Base-by-base conservation (phyloP, 2,888 invertebrate species). In the Scaptomyza caliginosa region DNA sequence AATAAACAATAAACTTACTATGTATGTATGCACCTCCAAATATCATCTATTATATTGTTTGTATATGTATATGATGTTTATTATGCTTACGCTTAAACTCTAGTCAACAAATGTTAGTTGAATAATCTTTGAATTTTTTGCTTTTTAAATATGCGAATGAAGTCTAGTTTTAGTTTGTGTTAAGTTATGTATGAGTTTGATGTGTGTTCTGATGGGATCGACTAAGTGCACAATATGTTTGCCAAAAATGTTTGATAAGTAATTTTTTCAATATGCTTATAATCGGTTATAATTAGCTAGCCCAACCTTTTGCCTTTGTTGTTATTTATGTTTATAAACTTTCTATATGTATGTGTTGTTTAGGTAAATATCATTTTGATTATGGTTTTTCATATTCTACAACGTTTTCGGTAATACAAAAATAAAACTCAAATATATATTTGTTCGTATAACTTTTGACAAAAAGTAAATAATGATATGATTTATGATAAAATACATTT, bases 221-320 rank as follows among this genome's bases (percentile, higher is more conserved):
- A 64, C 52, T 85, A 80, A 82, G 83, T 80, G 86, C 86, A 82
- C 79, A 68, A 78, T 85, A 82, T 80, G 83, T 72, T 69, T 85
- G 82, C 82, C 86, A 74, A 82, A 34, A 84, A 45, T 50, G 24
- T 58, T 65, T 59, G 50, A 42, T 69, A 58, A 55, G 26, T 68
- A 58, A n/a, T n/a, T 67, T 23, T 32, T 60, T 74, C 51, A 57
- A 34, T 34, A 16, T 67, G 66, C 11, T 38, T 67, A 40, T 43
- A 42, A 49, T 73, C 30, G 51, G 57, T 17, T 68, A 67, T 58
- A 77, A 77, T 77, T 81, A 81, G 74, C 74, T 81, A 78, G 56
- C 36, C 60, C 67, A 69, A 52, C 34, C 26, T 13, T 32, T 7
- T 10, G 49, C 34, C 26, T 13, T 32, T 7, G 5, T 32, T 32